phyloP scores from a whole-genome alignment of 2,113 vertebrate genomes.

The Nothocercus julius region DNA sequence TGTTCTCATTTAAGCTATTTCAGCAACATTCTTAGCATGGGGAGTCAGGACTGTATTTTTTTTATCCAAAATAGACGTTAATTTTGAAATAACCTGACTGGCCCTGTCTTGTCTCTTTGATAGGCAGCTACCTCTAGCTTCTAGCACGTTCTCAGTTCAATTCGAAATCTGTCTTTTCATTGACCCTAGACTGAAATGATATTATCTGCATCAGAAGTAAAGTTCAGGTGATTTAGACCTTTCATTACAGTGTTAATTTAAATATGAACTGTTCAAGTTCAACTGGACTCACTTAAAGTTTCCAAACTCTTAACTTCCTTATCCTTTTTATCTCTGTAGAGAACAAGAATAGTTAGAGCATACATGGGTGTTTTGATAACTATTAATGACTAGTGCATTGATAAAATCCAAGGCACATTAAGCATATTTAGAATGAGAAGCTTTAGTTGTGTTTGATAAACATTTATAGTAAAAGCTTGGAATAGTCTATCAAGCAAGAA shows the following conservation, averaged over 20 bases:
- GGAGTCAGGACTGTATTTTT: not conserved
- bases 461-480: not conserved
- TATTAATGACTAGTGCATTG: not conserved
- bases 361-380: not conserved
- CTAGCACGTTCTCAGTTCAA: not conserved
- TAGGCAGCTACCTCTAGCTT: not conserved
- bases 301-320: not conserved
- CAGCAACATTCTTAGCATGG: not conserved
- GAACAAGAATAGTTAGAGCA: not conserved
- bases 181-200: not conserved
- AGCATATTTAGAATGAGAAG: not conserved
- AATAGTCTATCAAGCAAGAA: not conserved
- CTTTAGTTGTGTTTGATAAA: not conserved
- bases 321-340: not conserved
- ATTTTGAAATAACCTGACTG: not conserved
- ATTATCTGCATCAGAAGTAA: not conserved
- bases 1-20: not conserved
- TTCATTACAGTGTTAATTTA: not conserved
- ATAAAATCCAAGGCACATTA: not conserved
- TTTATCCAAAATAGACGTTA: not conserved
- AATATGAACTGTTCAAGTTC: not conserved
- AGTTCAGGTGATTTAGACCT: not conserved
- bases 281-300: not conserved
- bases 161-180: not conserved
- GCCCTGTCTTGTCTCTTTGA: not conserved